These are phyloP conservation scores for Gallinago stenura DNA, from an alignment of 2,797 vertebrate species.

Conservation along the genomic window DNA sequence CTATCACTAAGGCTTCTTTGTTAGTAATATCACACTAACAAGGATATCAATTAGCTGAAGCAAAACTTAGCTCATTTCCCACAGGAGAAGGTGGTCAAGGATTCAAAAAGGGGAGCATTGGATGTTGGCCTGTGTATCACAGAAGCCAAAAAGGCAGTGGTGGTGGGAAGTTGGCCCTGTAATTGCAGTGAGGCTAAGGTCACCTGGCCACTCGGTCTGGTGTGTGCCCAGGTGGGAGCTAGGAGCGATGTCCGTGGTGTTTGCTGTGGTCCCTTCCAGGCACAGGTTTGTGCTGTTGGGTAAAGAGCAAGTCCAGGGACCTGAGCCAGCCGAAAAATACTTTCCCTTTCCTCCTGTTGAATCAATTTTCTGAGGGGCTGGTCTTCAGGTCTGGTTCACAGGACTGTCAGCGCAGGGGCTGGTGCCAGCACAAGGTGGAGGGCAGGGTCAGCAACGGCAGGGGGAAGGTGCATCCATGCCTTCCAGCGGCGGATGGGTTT, in stretches of 20 bases:
- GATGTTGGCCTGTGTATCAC: neutral
- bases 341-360: neutral
- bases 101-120: neutral
- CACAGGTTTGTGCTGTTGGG: neutral
- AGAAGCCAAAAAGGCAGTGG: neutral
- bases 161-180: neutral
- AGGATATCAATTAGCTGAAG: too few species aligned
- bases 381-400: neutral
- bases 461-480: neutral
- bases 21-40: too few species aligned
- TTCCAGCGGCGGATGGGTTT: neutral
- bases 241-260: neutral
- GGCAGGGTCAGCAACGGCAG: neutral
- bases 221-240: neutral
- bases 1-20: too few species aligned
- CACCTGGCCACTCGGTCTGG: neutral
- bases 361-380: neutral
- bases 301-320: neutral
- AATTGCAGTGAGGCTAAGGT: neutral
- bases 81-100: neutral
- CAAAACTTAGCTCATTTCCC: too few species aligned
- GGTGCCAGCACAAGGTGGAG: neutral
- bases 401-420: neutral
- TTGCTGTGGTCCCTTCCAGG: rapidly evolving
- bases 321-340: neutral